Evolutionary conservation across 2,797 vertebrate species (phyloP).

Genomic region (Echeneis naucrates): DNA sequence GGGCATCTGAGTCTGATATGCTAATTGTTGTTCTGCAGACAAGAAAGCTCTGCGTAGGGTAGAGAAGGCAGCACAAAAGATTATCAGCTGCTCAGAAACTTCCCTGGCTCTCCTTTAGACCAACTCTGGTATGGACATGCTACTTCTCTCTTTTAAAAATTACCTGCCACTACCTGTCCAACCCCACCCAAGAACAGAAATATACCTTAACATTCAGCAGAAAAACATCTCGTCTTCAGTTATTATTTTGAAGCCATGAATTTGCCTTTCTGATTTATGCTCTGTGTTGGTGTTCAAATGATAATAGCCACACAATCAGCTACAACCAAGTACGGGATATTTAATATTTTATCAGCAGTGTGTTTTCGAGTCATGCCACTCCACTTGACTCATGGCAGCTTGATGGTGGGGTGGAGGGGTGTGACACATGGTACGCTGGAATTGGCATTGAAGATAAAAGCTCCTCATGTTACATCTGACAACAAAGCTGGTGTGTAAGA

Average conservation of each 20-base stretch:
- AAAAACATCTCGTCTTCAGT: conserved; percentile 1
- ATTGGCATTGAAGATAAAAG: too few species aligned
- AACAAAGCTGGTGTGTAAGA: background rate
- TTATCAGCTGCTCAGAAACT: too few species aligned
- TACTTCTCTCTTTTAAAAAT: conserved; percentile 7
- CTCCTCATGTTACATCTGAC: conserved; percentile 3
- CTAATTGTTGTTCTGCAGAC: too few species aligned
- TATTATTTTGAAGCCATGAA: background rate
- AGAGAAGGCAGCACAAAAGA: too few species aligned
- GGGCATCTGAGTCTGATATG: too few species aligned
- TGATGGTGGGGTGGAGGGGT: background rate
- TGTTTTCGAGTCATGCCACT: background rate
- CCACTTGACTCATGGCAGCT: too few species aligned
- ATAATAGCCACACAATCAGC: background rate
- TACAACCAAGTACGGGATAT: background rate
- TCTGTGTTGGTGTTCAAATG: background rate
- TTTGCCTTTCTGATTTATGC: background rate
- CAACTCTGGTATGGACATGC: background rate
- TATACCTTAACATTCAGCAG: conserved; percentile 1
- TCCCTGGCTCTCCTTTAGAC: too few species aligned
- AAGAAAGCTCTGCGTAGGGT: too few species aligned
- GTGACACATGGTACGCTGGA: background rate
- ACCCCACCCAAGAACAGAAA: conserved; percentile 20
- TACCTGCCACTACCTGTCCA: conserved; percentile 20
- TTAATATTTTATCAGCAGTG: background rate